These are phyloP conservation scores for Pelusios castaneus DNA, from an alignment of 2,113 vertebrate species.

Conservation along the genomic window DNA sequence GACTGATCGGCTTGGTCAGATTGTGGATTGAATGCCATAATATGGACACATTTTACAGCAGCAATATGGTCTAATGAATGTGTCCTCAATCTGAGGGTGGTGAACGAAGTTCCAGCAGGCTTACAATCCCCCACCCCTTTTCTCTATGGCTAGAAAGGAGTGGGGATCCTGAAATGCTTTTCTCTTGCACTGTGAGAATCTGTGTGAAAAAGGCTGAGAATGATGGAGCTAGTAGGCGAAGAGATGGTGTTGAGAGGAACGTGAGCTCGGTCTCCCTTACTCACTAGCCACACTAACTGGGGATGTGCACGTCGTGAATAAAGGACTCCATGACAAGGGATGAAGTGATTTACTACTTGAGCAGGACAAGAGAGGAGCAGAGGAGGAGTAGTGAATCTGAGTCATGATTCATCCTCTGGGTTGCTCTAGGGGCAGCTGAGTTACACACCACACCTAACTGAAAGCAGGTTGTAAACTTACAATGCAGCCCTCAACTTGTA, in stretches of 20 bases:
- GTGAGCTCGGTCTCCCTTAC: background rate
- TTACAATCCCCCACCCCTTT: background rate
- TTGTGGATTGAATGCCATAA: background rate
- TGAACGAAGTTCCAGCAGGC: background rate
- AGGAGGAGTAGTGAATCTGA: background rate
- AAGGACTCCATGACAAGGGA: background rate
- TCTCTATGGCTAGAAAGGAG: background rate
- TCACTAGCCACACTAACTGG: background rate
- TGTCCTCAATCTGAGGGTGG: background rate
- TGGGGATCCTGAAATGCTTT: background rate
- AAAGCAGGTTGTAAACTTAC: background rate
- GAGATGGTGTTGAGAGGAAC: background rate
- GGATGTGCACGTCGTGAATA: background rate
- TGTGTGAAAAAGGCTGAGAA: background rate
- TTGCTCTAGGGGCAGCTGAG: background rate
- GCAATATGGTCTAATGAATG: background rate
- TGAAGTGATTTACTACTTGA: slow-evolving; percentile 28
- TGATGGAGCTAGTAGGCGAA: background rate
- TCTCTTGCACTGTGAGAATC: background rate
- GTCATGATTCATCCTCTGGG: background rate
- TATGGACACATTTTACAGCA: background rate
- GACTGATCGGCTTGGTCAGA: background rate
- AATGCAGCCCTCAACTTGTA: background rate
- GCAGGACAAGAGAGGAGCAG: background rate
- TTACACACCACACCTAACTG: background rate